Percentiles rank a stretch among this genome's conserved stretches.
These are phyloP conservation scores for Paratilapia polleni DNA, from an alignment of 2,113 vertebrate genomes.

Conservation along the genomic window DNA sequence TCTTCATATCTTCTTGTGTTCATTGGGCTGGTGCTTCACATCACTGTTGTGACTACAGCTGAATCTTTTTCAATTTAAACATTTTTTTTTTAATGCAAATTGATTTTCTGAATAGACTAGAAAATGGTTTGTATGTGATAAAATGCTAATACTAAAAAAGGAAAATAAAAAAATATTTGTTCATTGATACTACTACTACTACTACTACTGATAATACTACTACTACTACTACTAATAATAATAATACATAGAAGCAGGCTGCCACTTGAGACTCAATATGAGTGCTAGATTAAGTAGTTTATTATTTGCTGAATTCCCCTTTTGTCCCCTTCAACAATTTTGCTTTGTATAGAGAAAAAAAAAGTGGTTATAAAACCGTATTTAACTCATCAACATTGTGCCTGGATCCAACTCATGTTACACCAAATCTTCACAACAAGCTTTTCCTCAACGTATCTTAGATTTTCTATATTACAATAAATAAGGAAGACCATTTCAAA, in stretches of 20 bases:
- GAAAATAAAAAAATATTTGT: too few relatives aligned
- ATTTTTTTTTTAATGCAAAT: too few relatives aligned
- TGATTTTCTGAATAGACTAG: too few relatives aligned
- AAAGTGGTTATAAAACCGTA: not conserved
- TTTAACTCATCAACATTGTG: too few relatives aligned
- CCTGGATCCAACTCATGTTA: not conserved
- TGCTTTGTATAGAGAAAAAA: not conserved
- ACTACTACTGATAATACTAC: too few relatives aligned
- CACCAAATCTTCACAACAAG: not conserved
- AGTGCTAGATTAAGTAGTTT: not conserved
- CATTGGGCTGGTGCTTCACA: too few relatives aligned
- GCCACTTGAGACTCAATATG: not conserved
- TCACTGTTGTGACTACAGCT: too few relatives aligned
- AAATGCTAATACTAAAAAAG: not conserved
- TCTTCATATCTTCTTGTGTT: too few relatives aligned
- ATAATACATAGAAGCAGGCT: not conserved
- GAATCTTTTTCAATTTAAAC: too few relatives aligned
- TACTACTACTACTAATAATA: too few relatives aligned
- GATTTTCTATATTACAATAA: not conserved
- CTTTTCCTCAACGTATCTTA: not conserved
- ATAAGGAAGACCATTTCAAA: not conserved
- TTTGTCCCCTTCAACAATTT: not conserved
- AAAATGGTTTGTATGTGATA: not conserved
- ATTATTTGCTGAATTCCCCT: not conserved
- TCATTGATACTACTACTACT: too few relatives aligned